Evolutionary conservation across 2,797 vertebrate species (phyloP), one percentile per base, ranked within the genome.

Genomic region (Morelia viridis): DNA sequence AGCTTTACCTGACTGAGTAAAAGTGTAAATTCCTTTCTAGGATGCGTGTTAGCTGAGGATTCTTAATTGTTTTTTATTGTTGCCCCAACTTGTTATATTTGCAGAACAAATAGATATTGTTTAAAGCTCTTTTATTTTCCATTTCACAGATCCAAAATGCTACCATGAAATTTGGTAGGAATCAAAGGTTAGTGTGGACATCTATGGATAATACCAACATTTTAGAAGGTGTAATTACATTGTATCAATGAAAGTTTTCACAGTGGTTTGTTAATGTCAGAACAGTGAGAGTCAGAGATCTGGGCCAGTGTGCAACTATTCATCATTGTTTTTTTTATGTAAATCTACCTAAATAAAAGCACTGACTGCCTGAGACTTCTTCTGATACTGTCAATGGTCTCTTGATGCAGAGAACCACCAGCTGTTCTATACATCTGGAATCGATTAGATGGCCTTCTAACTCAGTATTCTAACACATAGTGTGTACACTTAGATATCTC

Each of bases 381-480:
- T 71, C 53, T 85, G 50, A 53, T 71, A 50, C 31, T 89, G 71
- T 26, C 15, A 65, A 5, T 12, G 26, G 50, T 89, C 80, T 84
- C 87, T 65, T 92, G 71, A 65, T 41, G 13, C 91, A 64, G 31
- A 35, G 76, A 92, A 84, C 26, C 58, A 22, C 26, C 80, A 92
- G 88, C 62, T 89, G 56, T 46, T 92, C 58, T 64, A 28, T 92
- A 83, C 88, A 89, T 61, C 35, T 50, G 35, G 80, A 89, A 89
- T 85, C 50, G 31, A 85, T 92, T 92, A 92, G 6, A 84, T 60
- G 56, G 80, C 62, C 61, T 62, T 92, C 80, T 85, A 71, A 58
- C 62, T 46, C 35, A 89, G 58, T 89, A 50, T 26, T 56, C 85
- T 31, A 35, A 62, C 56, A 60, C 88, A 71, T 53, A 57, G 62